phyloP scores from a whole-genome alignment of 2,113 vertebrate genomes.

The Amblyopsis rosae region DNA sequence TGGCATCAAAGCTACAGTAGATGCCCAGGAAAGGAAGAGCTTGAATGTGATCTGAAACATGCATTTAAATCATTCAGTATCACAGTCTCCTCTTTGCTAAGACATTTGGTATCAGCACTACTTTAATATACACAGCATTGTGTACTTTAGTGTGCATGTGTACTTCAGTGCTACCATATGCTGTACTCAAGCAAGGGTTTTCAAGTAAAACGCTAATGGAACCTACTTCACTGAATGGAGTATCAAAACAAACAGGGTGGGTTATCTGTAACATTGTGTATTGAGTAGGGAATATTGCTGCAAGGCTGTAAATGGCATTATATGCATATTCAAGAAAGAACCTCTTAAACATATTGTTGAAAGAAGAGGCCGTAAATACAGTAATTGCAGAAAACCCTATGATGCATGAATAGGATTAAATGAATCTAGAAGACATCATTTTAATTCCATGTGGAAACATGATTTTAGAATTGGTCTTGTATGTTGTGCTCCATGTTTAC shows the following conservation, averaged over 20 bases:
- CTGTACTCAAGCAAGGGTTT: too few species aligned
- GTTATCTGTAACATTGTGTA: too few species aligned
- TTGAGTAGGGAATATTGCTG: too few species aligned
- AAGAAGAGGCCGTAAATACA: too few species aligned
- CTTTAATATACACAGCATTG: neutral
- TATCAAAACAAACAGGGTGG: too few species aligned
- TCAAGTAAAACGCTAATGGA: too few species aligned
- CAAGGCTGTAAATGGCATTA: conserved; percentile 10
- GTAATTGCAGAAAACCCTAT: too few species aligned
- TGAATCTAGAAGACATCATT: too few species aligned
- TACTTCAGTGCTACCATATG: neutral
- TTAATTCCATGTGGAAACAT: too few species aligned
- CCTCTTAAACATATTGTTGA: conserved; percentile 16
- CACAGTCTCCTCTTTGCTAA: neutral
- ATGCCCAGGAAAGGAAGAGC: conserved; percentile 8
- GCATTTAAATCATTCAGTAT: neutral
- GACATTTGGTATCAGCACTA: neutral
- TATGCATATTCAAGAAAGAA: conserved; percentile 37
- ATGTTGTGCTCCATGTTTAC: conserved; percentile 9
- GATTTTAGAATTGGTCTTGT: conserved; percentile 9
- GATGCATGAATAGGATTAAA: too few species aligned
- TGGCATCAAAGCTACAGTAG: conserved; percentile 22
- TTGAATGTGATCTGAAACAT: neutral
- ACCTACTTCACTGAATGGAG: too few species aligned
- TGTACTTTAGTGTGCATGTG: neutral